Percentiles rank a stretch among this genome's conserved stretches.
These are phyloP conservation scores for Cisticola juncidis DNA, from an alignment of 2,113 vertebrate genomes.

Conservation along the genomic window DNA sequence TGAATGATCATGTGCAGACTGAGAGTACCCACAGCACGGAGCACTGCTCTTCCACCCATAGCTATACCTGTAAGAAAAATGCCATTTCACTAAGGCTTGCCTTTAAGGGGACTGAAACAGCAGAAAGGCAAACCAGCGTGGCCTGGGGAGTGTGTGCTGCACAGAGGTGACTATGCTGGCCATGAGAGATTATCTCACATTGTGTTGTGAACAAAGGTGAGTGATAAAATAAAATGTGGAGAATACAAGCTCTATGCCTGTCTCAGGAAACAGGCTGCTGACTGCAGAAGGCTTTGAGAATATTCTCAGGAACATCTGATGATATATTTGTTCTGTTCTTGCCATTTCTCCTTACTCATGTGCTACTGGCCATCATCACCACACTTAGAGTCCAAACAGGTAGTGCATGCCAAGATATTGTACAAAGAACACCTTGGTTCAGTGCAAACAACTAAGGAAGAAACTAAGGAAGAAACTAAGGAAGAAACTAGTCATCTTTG, in stretches of 20 bases:
- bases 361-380: background rate
- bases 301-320: background rate
- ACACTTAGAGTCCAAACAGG: background rate
- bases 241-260: background rate
- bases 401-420: background rate
- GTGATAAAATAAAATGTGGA: background rate
- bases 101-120: background rate
- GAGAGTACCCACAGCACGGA: background rate
- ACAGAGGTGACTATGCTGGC: background rate
- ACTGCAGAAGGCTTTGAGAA: background rate
- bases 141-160: background rate
- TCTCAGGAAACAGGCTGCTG: background rate
- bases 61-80: background rate
- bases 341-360: background rate
- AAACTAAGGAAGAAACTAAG: background rate
- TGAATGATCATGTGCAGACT: background rate
- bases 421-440: background rate
- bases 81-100: background rate
- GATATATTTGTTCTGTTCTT: background rate
- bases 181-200: background rate
- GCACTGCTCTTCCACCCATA: background rate
- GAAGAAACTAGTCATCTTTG: background rate
- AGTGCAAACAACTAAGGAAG: background rate
- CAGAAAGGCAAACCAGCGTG: fast-evolving
- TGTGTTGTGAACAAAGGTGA: fast-evolving